Evolutionary conservation across 2,888 invertebrate species (phyloP), one percentile per base, ranked within the genome.

Genomic region (Incurvaria masculella): DNA sequence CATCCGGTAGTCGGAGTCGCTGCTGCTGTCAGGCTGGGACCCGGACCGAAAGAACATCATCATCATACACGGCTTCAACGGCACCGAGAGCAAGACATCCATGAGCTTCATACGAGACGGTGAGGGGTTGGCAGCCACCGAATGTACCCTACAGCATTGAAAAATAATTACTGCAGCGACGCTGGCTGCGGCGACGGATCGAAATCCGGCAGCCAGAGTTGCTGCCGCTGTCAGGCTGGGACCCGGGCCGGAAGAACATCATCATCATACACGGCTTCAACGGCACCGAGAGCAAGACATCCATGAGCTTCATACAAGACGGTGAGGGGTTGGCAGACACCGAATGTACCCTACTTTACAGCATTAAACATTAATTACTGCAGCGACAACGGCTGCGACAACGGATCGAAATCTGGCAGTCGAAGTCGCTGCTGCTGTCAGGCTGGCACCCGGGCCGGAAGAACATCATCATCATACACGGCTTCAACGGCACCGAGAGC

Each of bases 211-310:
- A 84, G 57, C 79, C 79, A 8, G 67, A 82, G 51, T 79, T 84
- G n/a, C 69, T 89, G 42, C 72, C 80, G 49, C 79, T 81, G 50
- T 81, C 82, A 43, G 88, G 88, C 8, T 90, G 85, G 80, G 79
- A 83, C 61, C 79, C 82, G 1, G 64, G 71, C 39, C 81, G 82
- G 56, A 87, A 86, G 60, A 89, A 88, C 52, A 88, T 87, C 2
- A 79, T 90, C 45, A 84, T 89, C 54, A 80, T 89, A 17, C 90
- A 90, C 59, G 90, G 90, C 1, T 89, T 89, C 65, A 90, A 89
- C 62, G 89, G 89, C 17, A 88, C 88, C 0, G 82, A 86, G 60
- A 75, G 80, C 47, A 88, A 88, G 62, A 80, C 80, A 2, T 89
- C 89, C 3, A 84, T 88, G 79, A 81, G 84, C 39, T 84, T 81